Conservation (phyloP, 2,113 vertebrate genomes). For the Meriones unguiculatus region DNA sequence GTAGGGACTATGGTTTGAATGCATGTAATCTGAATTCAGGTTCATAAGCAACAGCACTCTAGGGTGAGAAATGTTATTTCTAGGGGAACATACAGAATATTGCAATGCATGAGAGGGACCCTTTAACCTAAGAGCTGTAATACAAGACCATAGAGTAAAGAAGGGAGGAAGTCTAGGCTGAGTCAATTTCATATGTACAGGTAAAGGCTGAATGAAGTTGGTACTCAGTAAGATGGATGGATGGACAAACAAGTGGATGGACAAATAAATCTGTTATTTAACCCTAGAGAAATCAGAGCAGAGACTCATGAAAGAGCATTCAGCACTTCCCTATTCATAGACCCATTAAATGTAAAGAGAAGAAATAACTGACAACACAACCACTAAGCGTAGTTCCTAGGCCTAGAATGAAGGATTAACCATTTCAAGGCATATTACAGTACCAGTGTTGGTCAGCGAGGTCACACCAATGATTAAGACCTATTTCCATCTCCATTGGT, state of each 20-base stretch:
- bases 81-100: neutral
- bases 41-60: neutral
- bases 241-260: neutral
- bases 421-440: neutral
- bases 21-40: neutral
- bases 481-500: neutral
- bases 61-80: slow-evolving; percentile 1
- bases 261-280: neutral
- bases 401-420: slow-evolving; percentile 39
- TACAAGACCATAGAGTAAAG: neutral
- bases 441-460: slow-evolving; percentile 20
- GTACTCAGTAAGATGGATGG: neutral
- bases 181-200: neutral
- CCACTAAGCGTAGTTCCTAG: neutral
- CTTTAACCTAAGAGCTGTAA: neutral
- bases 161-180: neutral
- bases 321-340: neutral
- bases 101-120: neutral
- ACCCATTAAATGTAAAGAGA: slow-evolving; percentile 49
- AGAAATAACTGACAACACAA: neutral
- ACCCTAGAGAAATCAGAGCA: slow-evolving; percentile 19
- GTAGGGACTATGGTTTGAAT: neutral
- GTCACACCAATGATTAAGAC: slow-evolving; percentile 32
- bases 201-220: neutral
- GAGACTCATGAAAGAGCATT: neutral